Evolutionary conservation across 2,113 vertebrate species (phyloP).

Genomic region (Forbesichthys papilliferus): DNA sequence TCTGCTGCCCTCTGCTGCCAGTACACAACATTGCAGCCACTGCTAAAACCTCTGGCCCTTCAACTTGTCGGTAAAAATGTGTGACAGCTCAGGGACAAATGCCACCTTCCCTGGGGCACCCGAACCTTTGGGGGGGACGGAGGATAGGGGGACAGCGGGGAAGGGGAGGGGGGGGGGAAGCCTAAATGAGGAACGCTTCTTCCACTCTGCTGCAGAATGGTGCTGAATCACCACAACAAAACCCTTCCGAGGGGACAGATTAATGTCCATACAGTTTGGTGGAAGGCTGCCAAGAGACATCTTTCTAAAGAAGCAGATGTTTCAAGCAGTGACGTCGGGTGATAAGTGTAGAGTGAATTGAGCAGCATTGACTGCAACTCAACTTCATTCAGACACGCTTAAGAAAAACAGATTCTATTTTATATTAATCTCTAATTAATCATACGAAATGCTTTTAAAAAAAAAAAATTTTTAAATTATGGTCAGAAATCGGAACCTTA

Average conservation of each 20-base stretch:
- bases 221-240: slow-evolving; percentile 39
- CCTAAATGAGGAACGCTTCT: neutral
- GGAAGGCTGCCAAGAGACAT: slow-evolving; percentile 29
- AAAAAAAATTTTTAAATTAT: too few species aligned
- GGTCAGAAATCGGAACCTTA: slow-evolving; percentile 26
- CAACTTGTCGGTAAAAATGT: neutral
- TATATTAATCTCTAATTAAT: slow-evolving; percentile 60
- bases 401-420: slow-evolving; percentile 51
- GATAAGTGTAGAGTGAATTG: slow-evolving; percentile 27
- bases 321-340: slow-evolving; percentile 8
- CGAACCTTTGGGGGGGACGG: slow-evolving; percentile 6
- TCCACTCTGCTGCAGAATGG: slow-evolving; percentile 22
- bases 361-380: slow-evolving; percentile 25
- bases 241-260: slow-evolving; percentile 19
- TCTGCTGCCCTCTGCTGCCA: slow-evolving; percentile 62
- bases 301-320: slow-evolving; percentile 10
- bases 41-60: neutral
- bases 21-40: slow-evolving; percentile 29
- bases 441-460: slow-evolving; percentile 24
- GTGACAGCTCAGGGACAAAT: slow-evolving; percentile 14
- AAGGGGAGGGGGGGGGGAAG: too few species aligned
- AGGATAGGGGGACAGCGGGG: too few species aligned
- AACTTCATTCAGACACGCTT: slow-evolving; percentile 34
- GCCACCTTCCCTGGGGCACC: slow-evolving; percentile 7
- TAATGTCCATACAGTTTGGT: slow-evolving; percentile 23